These are phyloP conservation scores for Caradrina kadenii DNA, from an alignment of 2,888 invertebrate genomes.

Conservation along the genomic window DNA sequence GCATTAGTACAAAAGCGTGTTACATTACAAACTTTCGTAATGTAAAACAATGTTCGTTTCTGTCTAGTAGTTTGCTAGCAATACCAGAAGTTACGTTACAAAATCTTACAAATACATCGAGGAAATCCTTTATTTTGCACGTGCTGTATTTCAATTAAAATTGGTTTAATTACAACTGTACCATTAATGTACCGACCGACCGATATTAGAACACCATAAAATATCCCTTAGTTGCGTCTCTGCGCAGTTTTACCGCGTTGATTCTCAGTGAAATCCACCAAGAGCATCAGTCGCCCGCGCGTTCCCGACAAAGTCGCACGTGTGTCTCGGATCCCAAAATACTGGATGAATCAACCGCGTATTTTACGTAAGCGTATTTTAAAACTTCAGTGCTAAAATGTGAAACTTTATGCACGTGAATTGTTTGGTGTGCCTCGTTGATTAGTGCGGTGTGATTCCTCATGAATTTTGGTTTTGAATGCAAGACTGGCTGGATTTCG, in stretches of 20 bases:
- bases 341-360: conserved; percentile 54
- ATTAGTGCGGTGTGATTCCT: conserved; percentile 56
- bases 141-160: background rate
- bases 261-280: conserved; percentile 65
- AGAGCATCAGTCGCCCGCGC: conserved; percentile 74
- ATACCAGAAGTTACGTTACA: conserved; percentile 38
- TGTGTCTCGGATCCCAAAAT: conserved; percentile 40
- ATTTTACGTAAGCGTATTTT: conserved; percentile 54
- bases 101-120: conserved; percentile 32
- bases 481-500: conserved; percentile 47
- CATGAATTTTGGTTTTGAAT: conserved; percentile 46
- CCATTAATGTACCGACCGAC: conserved; percentile 35
- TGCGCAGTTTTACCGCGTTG: conserved; percentile 76
- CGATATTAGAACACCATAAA: conserved; percentile 69
- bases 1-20: conserved; percentile 1
- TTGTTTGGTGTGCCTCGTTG: conserved; percentile 54
- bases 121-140: background rate
- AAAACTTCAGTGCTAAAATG: conserved; percentile 66
- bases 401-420: conserved; percentile 63
- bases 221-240: conserved; percentile 59
- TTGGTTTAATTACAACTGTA: conserved; percentile 45
- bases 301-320: conserved; percentile 56
- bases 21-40: conserved; percentile 28
- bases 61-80: conserved; percentile 26
- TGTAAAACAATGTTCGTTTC: conserved; percentile 23